phyloP scores from a whole-genome alignment of 2,113 vertebrate species.

The Neomonachus schauinslandi region DNA sequence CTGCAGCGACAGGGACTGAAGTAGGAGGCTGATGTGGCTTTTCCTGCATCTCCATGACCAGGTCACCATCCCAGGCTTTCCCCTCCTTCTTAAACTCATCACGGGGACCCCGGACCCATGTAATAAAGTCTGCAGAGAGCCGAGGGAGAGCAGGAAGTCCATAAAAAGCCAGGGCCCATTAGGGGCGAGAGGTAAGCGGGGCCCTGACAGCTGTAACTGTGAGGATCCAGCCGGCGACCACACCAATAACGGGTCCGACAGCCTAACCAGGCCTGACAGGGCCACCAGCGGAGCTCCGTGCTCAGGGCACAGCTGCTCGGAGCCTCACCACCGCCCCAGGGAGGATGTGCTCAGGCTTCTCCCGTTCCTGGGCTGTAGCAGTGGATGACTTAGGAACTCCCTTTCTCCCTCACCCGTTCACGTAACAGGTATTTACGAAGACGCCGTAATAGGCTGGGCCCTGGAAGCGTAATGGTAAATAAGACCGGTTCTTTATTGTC shows the following conservation, averaged over 20 bases:
- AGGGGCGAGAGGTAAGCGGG: slow-evolving; percentile 50
- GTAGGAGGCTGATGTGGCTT: background rate
- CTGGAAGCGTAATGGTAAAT: background rate
- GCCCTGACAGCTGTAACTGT: slow-evolving; percentile 66
- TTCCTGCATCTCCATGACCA: background rate
- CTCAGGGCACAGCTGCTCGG: background rate
- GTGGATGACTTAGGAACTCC: background rate
- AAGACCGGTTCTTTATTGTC: background rate
- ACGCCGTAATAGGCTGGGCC: too few species aligned
- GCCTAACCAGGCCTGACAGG: slow-evolving; percentile 65
- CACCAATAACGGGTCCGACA: background rate
- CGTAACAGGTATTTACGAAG: background rate
- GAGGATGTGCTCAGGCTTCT: background rate
- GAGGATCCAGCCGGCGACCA: slow-evolving; percentile 2
- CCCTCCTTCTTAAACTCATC: background rate
- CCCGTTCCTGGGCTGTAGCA: accelerated
- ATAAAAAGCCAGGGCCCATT: slow-evolving; percentile 75
- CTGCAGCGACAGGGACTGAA: background rate
- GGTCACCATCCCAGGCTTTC: background rate
- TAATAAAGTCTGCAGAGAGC: slow-evolving; percentile 62
- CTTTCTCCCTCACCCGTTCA: background rate
- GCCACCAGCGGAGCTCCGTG: background rate
- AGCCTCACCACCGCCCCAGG: background rate
- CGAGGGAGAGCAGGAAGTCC: slow-evolving; percentile 51
- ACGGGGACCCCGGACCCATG: background rate